These are phyloP conservation scores for Calameuta idolon DNA, from an alignment of 2,888 invertebrate genomes.

Conservation along the genomic window DNA sequence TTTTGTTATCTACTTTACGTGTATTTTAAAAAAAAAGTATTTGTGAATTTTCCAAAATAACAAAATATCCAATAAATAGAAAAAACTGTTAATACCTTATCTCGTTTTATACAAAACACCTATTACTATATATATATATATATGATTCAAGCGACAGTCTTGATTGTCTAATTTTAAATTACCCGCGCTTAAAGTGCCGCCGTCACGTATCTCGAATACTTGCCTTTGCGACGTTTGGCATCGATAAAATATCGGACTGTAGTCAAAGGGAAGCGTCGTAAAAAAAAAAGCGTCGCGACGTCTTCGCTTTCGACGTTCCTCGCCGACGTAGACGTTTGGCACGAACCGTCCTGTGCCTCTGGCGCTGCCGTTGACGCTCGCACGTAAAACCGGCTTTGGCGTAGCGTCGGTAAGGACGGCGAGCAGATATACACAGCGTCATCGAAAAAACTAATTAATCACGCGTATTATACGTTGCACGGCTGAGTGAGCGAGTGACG, in stretches of 20 bases:
- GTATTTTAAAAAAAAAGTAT: not conserved
- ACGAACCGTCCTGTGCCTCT: not conserved
- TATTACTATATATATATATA: not conserved
- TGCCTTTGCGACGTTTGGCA: not conserved
- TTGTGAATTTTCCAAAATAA: not conserved
- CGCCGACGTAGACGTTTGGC: not conserved
- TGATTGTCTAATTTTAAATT: not conserved
- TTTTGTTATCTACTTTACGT: not conserved
- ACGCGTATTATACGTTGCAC: conserved; percentile 26
- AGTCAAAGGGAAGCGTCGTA: not conserved
- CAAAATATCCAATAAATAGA: not conserved
- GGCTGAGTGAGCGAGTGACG: conserved; percentile 25
- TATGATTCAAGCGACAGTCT: not conserved
- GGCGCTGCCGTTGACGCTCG: not conserved
- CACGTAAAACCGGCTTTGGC: not conserved
- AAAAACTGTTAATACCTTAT: not conserved
- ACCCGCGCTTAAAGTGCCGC: not conserved
- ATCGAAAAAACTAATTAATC: conserved; percentile 40
- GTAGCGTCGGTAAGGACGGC: not conserved
- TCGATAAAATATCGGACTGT: not conserved
- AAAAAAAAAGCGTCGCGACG: not conserved
- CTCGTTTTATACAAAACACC: not conserved
- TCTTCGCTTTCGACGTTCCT: not conserved
- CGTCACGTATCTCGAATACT: not conserved
- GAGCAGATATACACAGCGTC: conserved; percentile 21